Conservation (phyloP, 2,113 vertebrate species). For the Amblyopsis rosae region DNA sequence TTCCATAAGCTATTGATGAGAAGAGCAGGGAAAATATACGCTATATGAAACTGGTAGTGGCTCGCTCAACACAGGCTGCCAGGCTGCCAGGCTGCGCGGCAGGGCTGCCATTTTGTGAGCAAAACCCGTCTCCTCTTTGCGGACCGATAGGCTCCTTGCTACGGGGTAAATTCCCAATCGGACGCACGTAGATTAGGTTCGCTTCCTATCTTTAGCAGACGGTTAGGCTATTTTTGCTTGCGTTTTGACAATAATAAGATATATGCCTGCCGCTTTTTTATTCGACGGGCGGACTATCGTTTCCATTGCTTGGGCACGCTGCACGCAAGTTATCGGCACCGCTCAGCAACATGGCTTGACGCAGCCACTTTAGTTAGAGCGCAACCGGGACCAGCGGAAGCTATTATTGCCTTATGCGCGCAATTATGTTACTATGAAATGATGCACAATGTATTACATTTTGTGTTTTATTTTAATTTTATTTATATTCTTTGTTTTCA, state of each 20-base stretch:
- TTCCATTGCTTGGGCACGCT: constrained; percentile 21
- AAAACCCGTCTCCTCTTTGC: constrained; percentile 45
- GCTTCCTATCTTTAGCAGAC: not conserved
- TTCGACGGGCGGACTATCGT: constrained; percentile 19
- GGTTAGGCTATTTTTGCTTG: rapidly evolving
- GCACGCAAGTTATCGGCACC: constrained; percentile 14
- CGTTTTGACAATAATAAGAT: not conserved
- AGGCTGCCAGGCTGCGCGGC: constrained; percentile 61
- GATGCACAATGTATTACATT: too few relatives aligned
- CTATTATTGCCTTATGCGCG: constrained; percentile 12
- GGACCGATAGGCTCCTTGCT: constrained; percentile 44
- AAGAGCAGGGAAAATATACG: constrained; percentile 19
- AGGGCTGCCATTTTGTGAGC: constrained; percentile 76
- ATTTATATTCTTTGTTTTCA: too few relatives aligned
- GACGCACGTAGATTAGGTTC: not conserved
- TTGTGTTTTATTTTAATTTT: too few relatives aligned
- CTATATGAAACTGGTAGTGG: constrained; percentile 12
- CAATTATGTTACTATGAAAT: not conserved
- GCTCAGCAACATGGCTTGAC: constrained; percentile 53
- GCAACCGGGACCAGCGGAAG: constrained; percentile 4
- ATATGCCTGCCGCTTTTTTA: not conserved
- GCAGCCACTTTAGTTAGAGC: constrained; percentile 36
- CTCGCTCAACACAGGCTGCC: constrained; percentile 39
- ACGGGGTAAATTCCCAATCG: not conserved
- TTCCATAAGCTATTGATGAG: constrained; percentile 30